Evolutionary conservation across 2,797 vertebrate species (phyloP), one percentile per base, ranked within the genome.

Genomic region (Toxotes lorentzi): DNA sequence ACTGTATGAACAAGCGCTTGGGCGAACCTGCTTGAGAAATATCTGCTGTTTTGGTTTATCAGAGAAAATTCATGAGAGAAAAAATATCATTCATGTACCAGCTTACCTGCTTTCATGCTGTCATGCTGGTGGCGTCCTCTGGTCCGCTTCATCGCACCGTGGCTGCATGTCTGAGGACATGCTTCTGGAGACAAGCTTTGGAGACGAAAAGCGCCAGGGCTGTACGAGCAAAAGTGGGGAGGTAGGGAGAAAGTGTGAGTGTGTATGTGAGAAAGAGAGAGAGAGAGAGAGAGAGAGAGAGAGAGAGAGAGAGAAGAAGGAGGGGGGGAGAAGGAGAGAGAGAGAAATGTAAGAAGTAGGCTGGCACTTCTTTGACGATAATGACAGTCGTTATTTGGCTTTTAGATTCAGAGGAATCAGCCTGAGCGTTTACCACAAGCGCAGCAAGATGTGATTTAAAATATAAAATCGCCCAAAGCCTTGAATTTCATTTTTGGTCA

Each of bases 131-230:
- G 86, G 80, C 77, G 85, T 81, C 86, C 84, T 82, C 82, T 83
- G 93, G 87, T 94, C 91, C 92, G 92, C 90, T 93, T 90, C 92
- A 91, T 92, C 85, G 89, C 93, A 75, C 90, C 65, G 84, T 16
- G 93, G 91, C 91, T 94, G 94, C 92, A 92, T 90, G 94, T 95
- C 93, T 94, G 94, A 93, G 91, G 92, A 95, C 95, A 94, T 93
- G 94, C 90, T 94, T 83, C 86, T 94, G 89, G 92, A 92, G 87
- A 87, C 83, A 72, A 61, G 90, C 91, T 86, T 82, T 89, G 88
- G 91, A 91, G 92, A 91, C 78, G 73, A 86, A 58, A 65, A 85
- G 91, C 89, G 88, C 87, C 90, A 87, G 76, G 77, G 81, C 85
- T 85, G 86, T 67, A 67, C 35, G 35, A 73, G 74, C 77, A 85